Evolutionary conservation across 2,888 invertebrate species (phyloP), one percentile per base, ranked within the genome.

Genomic region (Microchrysa polita): DNA sequence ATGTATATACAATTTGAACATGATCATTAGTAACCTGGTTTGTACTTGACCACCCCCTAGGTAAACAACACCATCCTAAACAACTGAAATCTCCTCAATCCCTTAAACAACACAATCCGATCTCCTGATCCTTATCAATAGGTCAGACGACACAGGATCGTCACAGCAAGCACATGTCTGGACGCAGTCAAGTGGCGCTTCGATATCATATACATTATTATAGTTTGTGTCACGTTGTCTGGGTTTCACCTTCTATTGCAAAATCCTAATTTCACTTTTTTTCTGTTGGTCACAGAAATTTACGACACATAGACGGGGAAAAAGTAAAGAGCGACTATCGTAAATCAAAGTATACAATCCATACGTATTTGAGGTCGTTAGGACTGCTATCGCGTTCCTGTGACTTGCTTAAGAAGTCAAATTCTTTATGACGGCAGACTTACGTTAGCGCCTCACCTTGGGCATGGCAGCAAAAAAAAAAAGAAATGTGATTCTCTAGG

Each of bases 61-160:
- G 67, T 16, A 67, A 67, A 67, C 53, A 52, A 67, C 27, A 53
- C 53, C n/a, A n/a, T 27, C 67, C 61, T 14, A n/a, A 63, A 18
- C 61, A 63, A 18, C 12, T 63, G 2, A 63, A n/a, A n/a, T n/a
- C n/a, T 18, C 67, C 22, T 7, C 22, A 67, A 67, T 48, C 18
- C 42, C 27, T 22, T 18, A 67, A 67, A 53, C 34, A 67, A 52
- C 9, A 12, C 67, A 10, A 23, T 27, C 18, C 14, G n/a, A n/a
- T n/a, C n/a, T n/a, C n/a, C 12, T 12, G 67, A 67, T 67, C 67
- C 55, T 67, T 67, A 67, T 67, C 67, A 34, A n/a, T 53, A 34
- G 27, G 55, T 23, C 53, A 34, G 67, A 53, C 55, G 55, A 53
- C 53, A 53, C 53, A 53, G 55, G 55, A 67, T 53, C 55, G 18